Base-by-base conservation (phyloP, 2,113 vertebrate genomes). In the Sarotherodon lohbergeri region DNA sequence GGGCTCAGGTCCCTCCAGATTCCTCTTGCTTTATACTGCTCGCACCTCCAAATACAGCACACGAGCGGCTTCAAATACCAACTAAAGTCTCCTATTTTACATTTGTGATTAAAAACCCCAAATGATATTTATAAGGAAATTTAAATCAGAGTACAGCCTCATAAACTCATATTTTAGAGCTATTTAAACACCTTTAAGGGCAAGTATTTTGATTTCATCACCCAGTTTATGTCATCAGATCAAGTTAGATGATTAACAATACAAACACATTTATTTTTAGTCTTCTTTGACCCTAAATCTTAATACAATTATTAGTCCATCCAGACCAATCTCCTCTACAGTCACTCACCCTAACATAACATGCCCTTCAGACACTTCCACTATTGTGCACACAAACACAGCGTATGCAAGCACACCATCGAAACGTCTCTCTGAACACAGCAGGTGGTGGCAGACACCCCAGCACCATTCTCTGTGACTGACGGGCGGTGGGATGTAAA, bases 391-490 rank as follows among this genome's bases (percentile, higher is more conserved):
- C 83, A 89, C 55, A 84, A 81, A 86, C 91, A 71, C 86, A 52
- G 9, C 61, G 29, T 84, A 61, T 48, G 14, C 87, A 76, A 9
- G 71, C 89, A 66, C 91, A 80, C 76, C 85, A 59, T 57, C 48
- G 66, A 82, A 43, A 34, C 56, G 48, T 90, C 78, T 39, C 83
- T 90, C 87, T 91, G 86, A 93, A 89, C 94, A 90, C 94, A 93
- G 94, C 94, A 90, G 94, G 93, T 56, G 94, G 88, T 93, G 89
- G 89, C 93, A 93, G 90, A 89, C 90, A 54, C 89, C 91, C 81
- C 80, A 19, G 88, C 68, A 29, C 86, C 48, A 29, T 55, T 85
- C 88, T 83, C 88, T 43, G 82, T 80, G 92, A 93, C 85, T 91
- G 94, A 89, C 59, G 89, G 92, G 85, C 82, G 89, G 93, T 55